These are phyloP conservation scores for Lepetodrilus schrolli DNA, from an alignment of 2,888 invertebrate species.

Conservation along the genomic window DNA sequence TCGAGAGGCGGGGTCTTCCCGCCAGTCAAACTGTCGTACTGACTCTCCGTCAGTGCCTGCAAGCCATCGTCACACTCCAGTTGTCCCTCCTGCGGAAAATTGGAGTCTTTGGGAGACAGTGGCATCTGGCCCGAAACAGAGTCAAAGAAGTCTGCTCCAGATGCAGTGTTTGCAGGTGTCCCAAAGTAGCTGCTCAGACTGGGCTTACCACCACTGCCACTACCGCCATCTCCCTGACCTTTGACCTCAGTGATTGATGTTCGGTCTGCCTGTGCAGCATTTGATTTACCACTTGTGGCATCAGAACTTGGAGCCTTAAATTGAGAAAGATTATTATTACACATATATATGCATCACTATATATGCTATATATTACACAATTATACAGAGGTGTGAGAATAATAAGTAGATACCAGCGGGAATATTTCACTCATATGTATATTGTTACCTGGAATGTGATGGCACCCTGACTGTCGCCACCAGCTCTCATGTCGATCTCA, in stretches of 20 bases:
- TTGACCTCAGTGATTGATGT: background rate
- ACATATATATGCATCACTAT: background rate
- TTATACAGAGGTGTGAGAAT: background rate
- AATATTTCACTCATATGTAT: background rate
- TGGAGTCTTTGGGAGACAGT: too few relatives aligned
- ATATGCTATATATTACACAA: background rate
- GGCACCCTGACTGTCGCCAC: background rate
- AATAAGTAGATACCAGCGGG: background rate
- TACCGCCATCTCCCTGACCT: background rate
- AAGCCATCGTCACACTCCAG: too few relatives aligned
- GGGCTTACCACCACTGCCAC: background rate
- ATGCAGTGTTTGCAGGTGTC: conserved; percentile 41
- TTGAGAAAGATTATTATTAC: too few relatives aligned
- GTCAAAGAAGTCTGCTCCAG: conserved; percentile 56
- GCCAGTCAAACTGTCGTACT: conserved; percentile 8
- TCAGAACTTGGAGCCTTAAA: too few relatives aligned
- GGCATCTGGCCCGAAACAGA: conserved; percentile 43
- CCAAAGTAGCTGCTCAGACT: conserved; percentile 64
- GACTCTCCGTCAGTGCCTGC: conserved; percentile 7
- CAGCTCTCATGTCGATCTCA: too few relatives aligned
- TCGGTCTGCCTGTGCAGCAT: too few relatives aligned
- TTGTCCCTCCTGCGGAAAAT: too few relatives aligned
- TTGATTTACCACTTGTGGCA: too few relatives aligned
- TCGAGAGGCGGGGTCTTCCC: background rate
- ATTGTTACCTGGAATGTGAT: conserved; percentile 4